These are phyloP conservation scores for Colinus virginianus DNA, from an alignment of 2,113 vertebrate species.

Conservation along the genomic window DNA sequence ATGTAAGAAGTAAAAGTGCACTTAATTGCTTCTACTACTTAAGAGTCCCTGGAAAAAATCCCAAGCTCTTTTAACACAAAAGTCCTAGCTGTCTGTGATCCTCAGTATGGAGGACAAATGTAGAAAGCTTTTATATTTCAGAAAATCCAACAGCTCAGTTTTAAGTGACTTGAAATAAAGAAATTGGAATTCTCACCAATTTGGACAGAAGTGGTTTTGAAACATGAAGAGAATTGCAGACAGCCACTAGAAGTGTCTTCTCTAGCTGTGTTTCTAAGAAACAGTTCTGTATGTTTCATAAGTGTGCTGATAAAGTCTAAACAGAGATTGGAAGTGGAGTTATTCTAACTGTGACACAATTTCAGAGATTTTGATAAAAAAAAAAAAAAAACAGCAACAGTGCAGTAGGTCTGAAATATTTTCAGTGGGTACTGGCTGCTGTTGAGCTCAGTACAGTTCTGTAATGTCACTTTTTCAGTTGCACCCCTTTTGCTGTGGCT, in stretches of 20 bases:
- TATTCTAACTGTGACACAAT: background rate
- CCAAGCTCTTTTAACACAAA: background rate
- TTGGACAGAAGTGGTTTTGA: background rate
- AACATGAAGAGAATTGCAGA: background rate
- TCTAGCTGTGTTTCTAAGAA: background rate
- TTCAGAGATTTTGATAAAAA: background rate
- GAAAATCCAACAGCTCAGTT: background rate
- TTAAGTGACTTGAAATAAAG: background rate
- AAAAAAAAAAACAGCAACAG: background rate
- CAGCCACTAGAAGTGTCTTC: background rate
- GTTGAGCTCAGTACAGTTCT: background rate
- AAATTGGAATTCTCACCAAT: background rate
- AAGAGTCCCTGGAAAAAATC: background rate
- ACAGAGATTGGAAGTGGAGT: background rate
- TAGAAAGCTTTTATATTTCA: background rate
- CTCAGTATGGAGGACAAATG: background rate
- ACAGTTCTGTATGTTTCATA: background rate
- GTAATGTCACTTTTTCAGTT: background rate
- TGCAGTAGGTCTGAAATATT: background rate
- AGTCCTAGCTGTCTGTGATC: background rate
- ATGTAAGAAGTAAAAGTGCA: no score
- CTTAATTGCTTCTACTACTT: background rate
- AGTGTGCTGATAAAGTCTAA: background rate
- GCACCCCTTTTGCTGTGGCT: fast-evolving
- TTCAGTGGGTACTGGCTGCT: background rate